Base-by-base conservation (phyloP, 1,140 invertebrate genomes). In the Hermetia illucens region DNA sequence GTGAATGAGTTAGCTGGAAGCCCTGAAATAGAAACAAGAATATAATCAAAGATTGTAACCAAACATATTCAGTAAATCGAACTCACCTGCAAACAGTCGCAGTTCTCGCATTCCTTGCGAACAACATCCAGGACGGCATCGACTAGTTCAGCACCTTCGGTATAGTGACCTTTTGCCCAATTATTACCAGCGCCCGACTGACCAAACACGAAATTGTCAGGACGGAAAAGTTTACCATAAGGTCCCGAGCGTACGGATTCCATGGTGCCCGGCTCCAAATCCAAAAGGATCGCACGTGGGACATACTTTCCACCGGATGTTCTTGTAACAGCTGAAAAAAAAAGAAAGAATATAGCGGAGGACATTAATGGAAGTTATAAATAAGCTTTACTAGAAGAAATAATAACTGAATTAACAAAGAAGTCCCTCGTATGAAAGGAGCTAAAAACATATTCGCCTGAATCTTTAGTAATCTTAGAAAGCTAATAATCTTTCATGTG, bases 121-220 rank as follows among this genome's bases (percentile, higher is more conserved):
- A 87, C 75, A 10, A 85, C 78, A 53, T 88, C 82, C 20, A 88
- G 56, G 2, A 84, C 81, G 22, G 74, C 70, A 51, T 89, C 83
- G 2, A 82, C 75, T 29, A 79, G 47, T 46, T 85, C 82, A 9
- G 82, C 82, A 2, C 82, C 77, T 50, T 71, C 70, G 13, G 81
- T 85, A 59, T 85, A 86, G 48, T 85, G 79, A 4, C 82, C 82
- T 52, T 84, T 82, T 19, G 79, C 57, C 57, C 57, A 60, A 39
- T 60, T 60, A 38, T 60, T 60, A 15, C 56, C 57, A 13, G 57
- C 57, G 5, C 57, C 57, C 70, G 71, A 68, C 44, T 75, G 72
- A 0, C 76, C 76, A 42, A 76, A 77, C 2, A 80, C 75, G 46
- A 81, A 79, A 49, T 79, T 79, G 48, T 81, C 77, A 6, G 80